Evolutionary conservation across 2,113 vertebrate species (phyloP), one percentile per base, ranked within the genome.

Genomic region (Tragelaphus strepsiceros): DNA sequence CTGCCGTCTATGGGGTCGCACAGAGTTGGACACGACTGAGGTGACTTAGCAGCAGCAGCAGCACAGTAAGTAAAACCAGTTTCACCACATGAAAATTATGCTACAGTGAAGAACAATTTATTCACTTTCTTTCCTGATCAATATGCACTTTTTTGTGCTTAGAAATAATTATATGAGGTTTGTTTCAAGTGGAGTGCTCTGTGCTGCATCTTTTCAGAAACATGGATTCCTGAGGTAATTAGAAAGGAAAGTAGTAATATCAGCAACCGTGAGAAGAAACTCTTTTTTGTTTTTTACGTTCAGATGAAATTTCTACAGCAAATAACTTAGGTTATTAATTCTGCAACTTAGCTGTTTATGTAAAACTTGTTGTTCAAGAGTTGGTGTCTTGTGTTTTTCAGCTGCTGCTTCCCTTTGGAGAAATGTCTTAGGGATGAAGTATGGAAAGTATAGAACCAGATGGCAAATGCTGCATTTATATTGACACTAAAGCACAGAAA

Each of bases 281-380:
- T 10, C 12, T 78, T 84, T 91, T 28, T 87, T 83, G 56, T 56
- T 78, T 91, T 30, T 16, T 53, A 61, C 74, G 26, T 17, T 62
- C 35, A 15, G 35, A 54, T 78, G 62, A 80, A 91, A 83, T 91
- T 59, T 84, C 17, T 83, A 77, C 32, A 91, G 46, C 49, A 53
- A 58, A 77, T 19, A 83, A 9, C 16, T 93, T 64, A 86, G 67
- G 35, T 51, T 39, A 46, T 88, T 93, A 64, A n/a, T 96, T 93
- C 90, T 90, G 54, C 19, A 86, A 46, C 22, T 93, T 87, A 24
- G 30, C 24, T 91, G 17, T 58, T 77, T 88, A 87, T 28, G 22
- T 74, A 87, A 93, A 95, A 26, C 32, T 95, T 59, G 43, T 64
- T 94, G 16, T 91, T 93, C 62, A 93, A 32, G 13, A 74, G 9